These are phyloP conservation scores for Hemitrygon akajei DNA, from an alignment of 2,797 vertebrate genomes.

Conservation along the genomic window DNA sequence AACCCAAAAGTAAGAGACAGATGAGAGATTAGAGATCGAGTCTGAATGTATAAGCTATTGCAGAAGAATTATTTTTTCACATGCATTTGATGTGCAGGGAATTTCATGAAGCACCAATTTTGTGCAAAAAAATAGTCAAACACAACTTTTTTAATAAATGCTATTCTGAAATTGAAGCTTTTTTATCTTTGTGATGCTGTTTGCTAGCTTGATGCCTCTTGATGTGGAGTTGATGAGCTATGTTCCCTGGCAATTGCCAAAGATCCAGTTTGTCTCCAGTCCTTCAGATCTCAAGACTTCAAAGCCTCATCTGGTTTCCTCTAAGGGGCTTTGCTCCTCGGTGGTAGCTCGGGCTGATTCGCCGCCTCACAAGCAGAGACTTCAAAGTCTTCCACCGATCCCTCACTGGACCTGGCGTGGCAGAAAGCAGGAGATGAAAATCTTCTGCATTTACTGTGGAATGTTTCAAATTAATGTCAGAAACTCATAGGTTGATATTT, in stretches of 20 bases:
- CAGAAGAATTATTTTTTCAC: background rate
- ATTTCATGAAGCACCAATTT: background rate
- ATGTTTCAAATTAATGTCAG: background rate
- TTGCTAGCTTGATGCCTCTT: background rate
- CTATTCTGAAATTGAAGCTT: background rate
- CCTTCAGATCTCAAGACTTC: slow-evolving; percentile 18
- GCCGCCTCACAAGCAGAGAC: background rate
- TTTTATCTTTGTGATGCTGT: background rate
- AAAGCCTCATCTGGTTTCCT: background rate
- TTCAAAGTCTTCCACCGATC: background rate
- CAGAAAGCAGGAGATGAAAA: background rate
- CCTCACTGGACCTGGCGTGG: background rate
- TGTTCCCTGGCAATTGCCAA: background rate
- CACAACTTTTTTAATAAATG: background rate
- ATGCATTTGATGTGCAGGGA: background rate
- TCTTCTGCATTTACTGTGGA: background rate
- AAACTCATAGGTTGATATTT: background rate
- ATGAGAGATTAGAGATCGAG: background rate
- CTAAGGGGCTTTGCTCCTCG: background rate
- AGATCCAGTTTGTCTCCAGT: background rate
- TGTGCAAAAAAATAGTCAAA: background rate
- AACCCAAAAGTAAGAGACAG: background rate
- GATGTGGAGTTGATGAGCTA: background rate
- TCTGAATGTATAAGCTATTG: background rate
- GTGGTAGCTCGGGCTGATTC: background rate